phyloP scores from a whole-genome alignment of 2,113 vertebrate species.

The Mastomys coucha region DNA sequence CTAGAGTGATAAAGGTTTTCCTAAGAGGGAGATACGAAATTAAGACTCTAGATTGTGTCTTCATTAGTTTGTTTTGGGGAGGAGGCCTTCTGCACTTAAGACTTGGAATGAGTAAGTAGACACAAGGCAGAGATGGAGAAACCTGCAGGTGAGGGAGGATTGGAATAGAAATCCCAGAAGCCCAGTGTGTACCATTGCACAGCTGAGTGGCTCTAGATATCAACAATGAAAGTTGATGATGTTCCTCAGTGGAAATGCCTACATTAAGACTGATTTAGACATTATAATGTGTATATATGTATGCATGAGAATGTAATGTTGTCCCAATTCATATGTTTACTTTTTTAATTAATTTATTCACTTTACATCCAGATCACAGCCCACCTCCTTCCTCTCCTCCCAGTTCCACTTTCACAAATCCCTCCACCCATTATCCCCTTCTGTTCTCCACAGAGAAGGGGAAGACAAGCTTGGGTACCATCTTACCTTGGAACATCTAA shows the following conservation, averaged over 20 bases:
- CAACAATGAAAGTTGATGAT: neutral
- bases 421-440: too few relatives aligned
- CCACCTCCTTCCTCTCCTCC: too few relatives aligned
- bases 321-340: neutral
- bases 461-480: too few relatives aligned
- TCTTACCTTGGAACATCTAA: too few relatives aligned
- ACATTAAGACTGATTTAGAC: neutral
- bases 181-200: neutral
- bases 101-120: neutral
- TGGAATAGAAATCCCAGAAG: neutral
- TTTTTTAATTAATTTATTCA: neutral
- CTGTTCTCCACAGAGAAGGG: too few relatives aligned
- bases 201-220: neutral
- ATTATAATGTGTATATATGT: neutral
- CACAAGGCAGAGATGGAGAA: neutral
- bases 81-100: slow-evolving; percentile 28
- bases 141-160: neutral
- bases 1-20: slow-evolving; percentile 31
- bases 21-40: neutral
- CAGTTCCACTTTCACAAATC: too few relatives aligned
- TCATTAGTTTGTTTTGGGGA: slow-evolving; percentile 11
- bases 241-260: neutral
- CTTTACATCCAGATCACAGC: too few relatives aligned
- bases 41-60: neutral
- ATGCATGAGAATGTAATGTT: neutral